Conservation (phyloP, 2,888 invertebrate genomes). For the Sacculina carcini region DNA sequence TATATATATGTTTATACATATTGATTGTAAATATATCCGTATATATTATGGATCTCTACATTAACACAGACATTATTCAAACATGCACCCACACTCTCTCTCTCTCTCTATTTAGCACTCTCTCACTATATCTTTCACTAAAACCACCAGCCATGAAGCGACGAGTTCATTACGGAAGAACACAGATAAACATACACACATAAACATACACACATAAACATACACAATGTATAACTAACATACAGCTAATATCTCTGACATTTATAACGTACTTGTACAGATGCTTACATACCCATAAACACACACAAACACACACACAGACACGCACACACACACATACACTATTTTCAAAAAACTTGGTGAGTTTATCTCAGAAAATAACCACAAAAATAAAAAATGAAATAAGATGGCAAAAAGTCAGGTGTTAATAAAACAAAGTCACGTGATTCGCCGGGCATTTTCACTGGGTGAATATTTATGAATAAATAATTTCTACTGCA, state of each 20-base stretch:
- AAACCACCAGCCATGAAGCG: neutral
- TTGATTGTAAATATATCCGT: neutral
- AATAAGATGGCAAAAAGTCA: too few species aligned
- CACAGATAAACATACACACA: neutral
- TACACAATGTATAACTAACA: neutral
- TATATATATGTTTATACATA: constrained; percentile 1
- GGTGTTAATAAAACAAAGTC: too few species aligned
- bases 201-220: neutral
- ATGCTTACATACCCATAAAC: neutral
- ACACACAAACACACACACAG: neutral
- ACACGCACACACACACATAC: neutral
- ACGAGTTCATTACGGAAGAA: neutral
- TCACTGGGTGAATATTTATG: too few species aligned
- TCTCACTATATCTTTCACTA: neutral
- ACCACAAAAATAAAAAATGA: neutral
- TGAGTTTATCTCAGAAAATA: neutral
- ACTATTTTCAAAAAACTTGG: neutral
- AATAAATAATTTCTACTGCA: too few species aligned
- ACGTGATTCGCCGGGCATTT: too few species aligned
- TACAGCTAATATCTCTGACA: neutral
- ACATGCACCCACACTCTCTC: neutral
- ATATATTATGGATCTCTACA: neutral
- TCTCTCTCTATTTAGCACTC: neutral
- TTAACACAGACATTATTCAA: neutral
- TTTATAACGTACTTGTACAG: neutral